Conservation (phyloP, 35 echinoderm and acorn worm species). For the Lytechinus pictus region DNA sequence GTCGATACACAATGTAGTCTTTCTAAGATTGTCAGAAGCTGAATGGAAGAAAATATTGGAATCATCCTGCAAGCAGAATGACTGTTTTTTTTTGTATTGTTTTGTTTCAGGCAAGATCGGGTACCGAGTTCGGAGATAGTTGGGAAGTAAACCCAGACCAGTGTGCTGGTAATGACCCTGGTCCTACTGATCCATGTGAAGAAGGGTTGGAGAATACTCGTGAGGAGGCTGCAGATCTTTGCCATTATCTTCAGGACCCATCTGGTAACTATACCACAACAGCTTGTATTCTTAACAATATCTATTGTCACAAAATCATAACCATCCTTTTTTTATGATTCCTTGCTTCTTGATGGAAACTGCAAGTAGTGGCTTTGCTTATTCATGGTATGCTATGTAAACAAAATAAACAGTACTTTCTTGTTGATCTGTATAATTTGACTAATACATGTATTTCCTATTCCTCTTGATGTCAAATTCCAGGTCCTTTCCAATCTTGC, state of each 20-base stretch:
- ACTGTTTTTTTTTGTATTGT: not conserved
- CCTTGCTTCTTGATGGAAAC: not conserved
- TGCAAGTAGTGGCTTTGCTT: not conserved
- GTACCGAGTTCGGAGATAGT: conserved; percentile 73
- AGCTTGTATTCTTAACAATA: not conserved
- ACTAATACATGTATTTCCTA: not conserved
- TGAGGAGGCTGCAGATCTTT: conserved; percentile 58
- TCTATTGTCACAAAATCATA: not conserved
- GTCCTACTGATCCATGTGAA: conserved; percentile 59
- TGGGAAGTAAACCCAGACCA: conserved; percentile 61
- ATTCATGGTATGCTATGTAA: not conserved
- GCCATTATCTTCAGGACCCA: conserved; percentile 59
- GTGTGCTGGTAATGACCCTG: conserved; percentile 38
- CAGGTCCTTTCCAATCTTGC: conserved; percentile 82
- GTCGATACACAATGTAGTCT: too few species aligned
- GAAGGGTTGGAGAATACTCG: conserved; percentile 49
- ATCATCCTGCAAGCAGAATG: not conserved
- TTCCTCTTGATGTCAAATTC: not conserved
- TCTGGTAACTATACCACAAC: conserved; percentile 32
- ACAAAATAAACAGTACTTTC: not conserved
- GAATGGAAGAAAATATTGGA: not conserved
- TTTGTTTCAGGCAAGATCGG: conserved; percentile 43
- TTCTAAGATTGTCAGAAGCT: too few species aligned
- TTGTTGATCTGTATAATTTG: not conserved
- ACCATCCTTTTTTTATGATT: not conserved